Evolutionary conservation across 2,797 vertebrate species (phyloP), one percentile per base, ranked within the genome.

Genomic region (Sciaenops ocellatus): DNA sequence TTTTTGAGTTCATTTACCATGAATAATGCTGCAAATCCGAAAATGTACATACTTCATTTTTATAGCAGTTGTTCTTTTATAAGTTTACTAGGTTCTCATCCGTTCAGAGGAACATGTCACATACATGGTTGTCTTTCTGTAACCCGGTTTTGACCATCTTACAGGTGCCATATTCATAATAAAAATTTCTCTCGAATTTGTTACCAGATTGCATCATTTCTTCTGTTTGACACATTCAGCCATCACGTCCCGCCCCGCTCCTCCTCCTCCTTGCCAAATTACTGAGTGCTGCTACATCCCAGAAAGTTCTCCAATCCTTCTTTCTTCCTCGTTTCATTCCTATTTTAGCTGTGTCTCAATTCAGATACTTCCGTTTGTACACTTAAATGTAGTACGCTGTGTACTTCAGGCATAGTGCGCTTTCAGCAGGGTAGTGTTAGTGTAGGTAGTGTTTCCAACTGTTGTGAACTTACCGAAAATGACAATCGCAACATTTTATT

Each of bases 101-200:
- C 90, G 87, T 86, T 93, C 93, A 89, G 92, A 90, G 89, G 89
- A 92, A 97, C 97, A 96, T 97, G 96, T 96, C 96, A 97, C 96
- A 96, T 95, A 97, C 97, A 97, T 96, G 96, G 94, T 97, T 97
- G 97, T 97, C 96, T 97, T 98, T 98, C 96, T 99, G 97, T 98
- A 99, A 98, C 96, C 96, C 96, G 94, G 95, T 97, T 98, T 97
- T 96, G 90, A 96, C 96, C 98, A 99, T 98, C 97, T 95, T 92
- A 96, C 97, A 98, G 97, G 96, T 98, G 97, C 97, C 98, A 99
- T 98, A 97, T 98, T 98, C 97, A 99, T 97, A 99, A 99, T 99
- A 99, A 94, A 99, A 89, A 96, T 94, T 96, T 97, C 96, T 98
- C 97, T 98, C 96, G 95, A 97, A 97, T 98, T 97, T 97, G 94